Conservation (phyloP, 2,113 vertebrate species). For the Gobio gobio region DNA sequence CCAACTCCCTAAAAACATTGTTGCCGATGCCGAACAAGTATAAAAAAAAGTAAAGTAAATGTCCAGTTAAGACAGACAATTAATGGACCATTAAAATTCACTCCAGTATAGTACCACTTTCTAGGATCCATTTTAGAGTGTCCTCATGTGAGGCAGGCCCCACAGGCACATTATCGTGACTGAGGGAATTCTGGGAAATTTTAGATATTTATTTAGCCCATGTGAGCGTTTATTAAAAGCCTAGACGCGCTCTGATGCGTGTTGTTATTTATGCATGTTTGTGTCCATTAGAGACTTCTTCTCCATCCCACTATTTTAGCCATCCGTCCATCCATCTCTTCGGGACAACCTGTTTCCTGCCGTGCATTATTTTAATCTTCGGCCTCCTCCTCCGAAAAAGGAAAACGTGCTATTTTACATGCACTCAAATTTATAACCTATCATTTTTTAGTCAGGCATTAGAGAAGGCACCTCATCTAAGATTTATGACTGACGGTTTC, state of each 20-base stretch:
- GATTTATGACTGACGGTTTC: conserved; percentile 91
- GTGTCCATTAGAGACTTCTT: conserved; percentile 94
- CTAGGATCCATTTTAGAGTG: conserved; percentile 32
- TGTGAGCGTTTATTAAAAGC: conserved; percentile 72
- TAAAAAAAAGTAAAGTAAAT: neutral
- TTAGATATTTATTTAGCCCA: conserved; percentile 43
- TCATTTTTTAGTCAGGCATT: conserved; percentile 90
- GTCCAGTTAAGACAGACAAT: conserved; percentile 26
- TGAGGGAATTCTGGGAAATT: conserved; percentile 9
- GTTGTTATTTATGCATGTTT: conserved; percentile 93
- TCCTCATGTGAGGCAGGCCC: conserved; percentile 22
- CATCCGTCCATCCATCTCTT: conserved; percentile 69
- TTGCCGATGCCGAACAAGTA: neutral
- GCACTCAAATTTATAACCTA: conserved; percentile 87
- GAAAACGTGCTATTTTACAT: conserved; percentile 86
- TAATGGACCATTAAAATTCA: conserved; percentile 23
- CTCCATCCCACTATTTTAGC: conserved; percentile 78
- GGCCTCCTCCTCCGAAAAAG: conserved; percentile 58
- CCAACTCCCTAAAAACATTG: neutral
- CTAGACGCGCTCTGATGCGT: conserved; percentile 68
- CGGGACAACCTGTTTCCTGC: conserved; percentile 77
- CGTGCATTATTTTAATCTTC: conserved; percentile 91
- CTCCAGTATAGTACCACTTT: neutral
- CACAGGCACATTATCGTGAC: conserved; percentile 41
- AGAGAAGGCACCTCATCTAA: conserved; percentile 87